These are phyloP conservation scores for Poeciliopsis occidentalis DNA, from an alignment of 2,113 vertebrate genomes.

Conservation along the genomic window DNA sequence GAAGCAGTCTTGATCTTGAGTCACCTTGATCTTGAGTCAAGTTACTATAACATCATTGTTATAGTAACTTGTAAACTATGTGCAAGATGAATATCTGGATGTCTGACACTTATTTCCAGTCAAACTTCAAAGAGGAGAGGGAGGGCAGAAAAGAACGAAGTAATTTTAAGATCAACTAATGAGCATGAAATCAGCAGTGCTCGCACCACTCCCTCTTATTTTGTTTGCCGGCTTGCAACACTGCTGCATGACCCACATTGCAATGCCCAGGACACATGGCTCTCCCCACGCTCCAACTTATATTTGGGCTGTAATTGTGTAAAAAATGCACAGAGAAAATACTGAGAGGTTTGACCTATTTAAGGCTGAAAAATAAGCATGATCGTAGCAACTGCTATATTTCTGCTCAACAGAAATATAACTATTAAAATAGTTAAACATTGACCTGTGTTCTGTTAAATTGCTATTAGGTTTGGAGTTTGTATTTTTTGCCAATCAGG, in stretches of 20 bases:
- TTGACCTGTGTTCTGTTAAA: not conserved
- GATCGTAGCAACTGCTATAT: constrained; percentile 5
- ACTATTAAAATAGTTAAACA: not conserved
- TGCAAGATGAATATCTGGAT: constrained; percentile 12
- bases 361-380: constrained; percentile 37
- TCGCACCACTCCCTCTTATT: too few species aligned
- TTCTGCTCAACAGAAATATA: constrained; percentile 5
- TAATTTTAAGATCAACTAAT: too few species aligned
- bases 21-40: too few species aligned
- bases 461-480: not conserved
- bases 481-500: not conserved
- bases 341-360: constrained; percentile 59
- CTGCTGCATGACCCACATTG: constrained; percentile 78
- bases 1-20: constrained; percentile 16
- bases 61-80: constrained; percentile 14
- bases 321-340: constrained; percentile 40
- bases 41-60: constrained; percentile 6
- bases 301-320: constrained; percentile 55
- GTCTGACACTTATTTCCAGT: constrained; percentile 18
- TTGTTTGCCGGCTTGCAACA: constrained; percentile 43
- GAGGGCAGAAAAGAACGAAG: too few species aligned
- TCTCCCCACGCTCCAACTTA: constrained; percentile 17
- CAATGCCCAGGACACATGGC: constrained; percentile 65
- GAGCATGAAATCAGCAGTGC: too few species aligned
- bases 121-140: too few species aligned